Base-by-base conservation (phyloP, 2,797 vertebrate genomes). In the Gymnothorax javanicus region DNA sequence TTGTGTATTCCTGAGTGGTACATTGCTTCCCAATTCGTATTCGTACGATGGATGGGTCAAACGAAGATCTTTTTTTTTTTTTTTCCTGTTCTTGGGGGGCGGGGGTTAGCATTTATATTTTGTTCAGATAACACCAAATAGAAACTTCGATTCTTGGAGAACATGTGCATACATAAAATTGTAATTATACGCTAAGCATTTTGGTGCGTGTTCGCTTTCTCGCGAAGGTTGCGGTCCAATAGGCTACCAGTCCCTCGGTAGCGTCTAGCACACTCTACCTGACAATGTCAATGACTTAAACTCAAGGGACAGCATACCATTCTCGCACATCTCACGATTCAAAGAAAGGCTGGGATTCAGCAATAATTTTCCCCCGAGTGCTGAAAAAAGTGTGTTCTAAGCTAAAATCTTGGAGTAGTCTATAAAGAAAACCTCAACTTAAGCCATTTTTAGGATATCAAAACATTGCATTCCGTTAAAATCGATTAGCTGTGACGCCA, bases 1-100 rank as follows among this genome's bases (percentile, higher is more conserved):
- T 89, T 94, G 94, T 94, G 93, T 94, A 95, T 95, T 91, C 85
- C 84, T 62, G n/a, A 83, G 86, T 73, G 23, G 69, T 62, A 86
- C 86, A 84, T 88, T 67, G 77, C 67, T 57, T 79, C 59, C 73
- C 73, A 77, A 52, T 52, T 50, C 43, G 52, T 17, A 1, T 17
- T 50, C 43, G 52, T 17, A 1, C 9, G 8, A 43, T 75, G 52
- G 73, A 77, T 77, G 52, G 73, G 73, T 17, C 33, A 9, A 12
- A 23, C 20, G 17, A 81, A 81, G 7, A 52, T 12, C 52, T 17
- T 17, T 52, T 23, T 79, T 15, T 17, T 54, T 15, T 33, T 81
- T 56, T 50, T 50, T 77, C 20, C 3, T 20, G 4, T 11, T 50
- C n/a, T n/a, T n/a, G n/a, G 27, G 17, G 50, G 52, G 15, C 27